Evolutionary conservation across 2,113 vertebrate species (phyloP), one percentile per base, ranked within the genome.

Genomic region (Ailurus styani): DNA sequence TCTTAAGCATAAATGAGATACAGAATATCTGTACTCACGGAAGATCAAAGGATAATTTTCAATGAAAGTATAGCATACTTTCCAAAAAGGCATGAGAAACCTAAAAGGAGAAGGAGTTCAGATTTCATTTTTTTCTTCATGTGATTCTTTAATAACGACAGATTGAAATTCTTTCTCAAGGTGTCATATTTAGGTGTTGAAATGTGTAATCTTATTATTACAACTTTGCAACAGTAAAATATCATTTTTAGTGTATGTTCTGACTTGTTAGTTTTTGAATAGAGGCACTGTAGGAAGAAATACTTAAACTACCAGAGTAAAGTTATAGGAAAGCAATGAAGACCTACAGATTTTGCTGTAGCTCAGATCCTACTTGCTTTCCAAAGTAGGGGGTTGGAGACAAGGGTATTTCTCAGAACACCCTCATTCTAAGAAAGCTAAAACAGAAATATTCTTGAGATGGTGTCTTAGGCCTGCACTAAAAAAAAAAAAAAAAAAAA

Each of bases 171-270:
- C 84, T 93, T 96, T 95, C 91, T 86, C 15, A 93, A 94, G 57
- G n/a, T 95, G 66, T 95, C 84, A 94, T 82, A 87, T 93, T 87
- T 73, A 91, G 42, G 50, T 96, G 85, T 75, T 97, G 97, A 97
- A 97, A 98, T 94, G 29, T 72, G 6, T 96, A 98, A 97, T 98
- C 96, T 97, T 90, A 89, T 96, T 97, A 97, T 97, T 96, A 95
- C 25, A 96, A 95, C 94, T 86, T 78, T 82, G 75, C 40, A 97
- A 52, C 83, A 90, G 90, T 47, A 31, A 96, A 66, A n/a, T 73
- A 85, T 87, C 64, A 40, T 68, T 94, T 82, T 86, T 90, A 83
- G 79, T 34, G 54, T 97, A n/a, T 6, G 95, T 90, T 96, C 87
- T 94, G 87, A 96, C 96, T 96, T 97, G 97, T 86, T 89, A 94